Percentiles rank a stretch among this genome's conserved stretches.
phyloP scores from a whole-genome alignment of 2,888 invertebrate species.

The Folsomia candida region DNA sequence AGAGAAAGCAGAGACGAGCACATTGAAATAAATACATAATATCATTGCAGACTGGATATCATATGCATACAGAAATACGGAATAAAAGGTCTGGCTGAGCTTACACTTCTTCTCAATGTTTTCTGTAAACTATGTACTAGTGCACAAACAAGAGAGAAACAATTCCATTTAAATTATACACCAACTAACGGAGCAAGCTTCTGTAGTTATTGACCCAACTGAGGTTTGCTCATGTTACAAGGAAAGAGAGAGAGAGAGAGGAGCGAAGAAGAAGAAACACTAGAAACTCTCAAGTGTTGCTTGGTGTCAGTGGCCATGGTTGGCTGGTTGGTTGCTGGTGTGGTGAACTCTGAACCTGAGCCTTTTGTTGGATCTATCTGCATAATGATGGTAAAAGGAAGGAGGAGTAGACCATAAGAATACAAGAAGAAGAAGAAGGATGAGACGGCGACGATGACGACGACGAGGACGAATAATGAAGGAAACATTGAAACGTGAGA shows the following conservation, averaged over 20 bases:
- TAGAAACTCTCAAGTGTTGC: no score
- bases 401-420: not conserved
- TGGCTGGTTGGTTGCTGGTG: not conserved
- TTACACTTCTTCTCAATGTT: no score
- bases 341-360: slow-evolving; percentile 3
- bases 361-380: not conserved
- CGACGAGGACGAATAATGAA: not conserved
- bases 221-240: not conserved
- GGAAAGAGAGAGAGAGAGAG: not conserved
- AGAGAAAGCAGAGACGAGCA: not conserved
- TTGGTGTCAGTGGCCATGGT: not conserved
- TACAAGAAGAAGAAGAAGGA: no score
- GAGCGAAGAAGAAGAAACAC: no score
- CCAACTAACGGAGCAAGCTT: not conserved
- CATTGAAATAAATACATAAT: not conserved
- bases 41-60: no score
- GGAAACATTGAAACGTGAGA: not conserved
- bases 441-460: no score
- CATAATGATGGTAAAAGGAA: not conserved
- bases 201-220: not conserved
- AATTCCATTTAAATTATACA: not conserved
- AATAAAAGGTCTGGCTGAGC: no score
- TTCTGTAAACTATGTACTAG: no score
- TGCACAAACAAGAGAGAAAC: no score
- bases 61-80: no score